Evolutionary conservation across 2,113 vertebrate species (phyloP), one percentile per base, ranked within the genome.

Genomic region (Nipponia nippon): DNA sequence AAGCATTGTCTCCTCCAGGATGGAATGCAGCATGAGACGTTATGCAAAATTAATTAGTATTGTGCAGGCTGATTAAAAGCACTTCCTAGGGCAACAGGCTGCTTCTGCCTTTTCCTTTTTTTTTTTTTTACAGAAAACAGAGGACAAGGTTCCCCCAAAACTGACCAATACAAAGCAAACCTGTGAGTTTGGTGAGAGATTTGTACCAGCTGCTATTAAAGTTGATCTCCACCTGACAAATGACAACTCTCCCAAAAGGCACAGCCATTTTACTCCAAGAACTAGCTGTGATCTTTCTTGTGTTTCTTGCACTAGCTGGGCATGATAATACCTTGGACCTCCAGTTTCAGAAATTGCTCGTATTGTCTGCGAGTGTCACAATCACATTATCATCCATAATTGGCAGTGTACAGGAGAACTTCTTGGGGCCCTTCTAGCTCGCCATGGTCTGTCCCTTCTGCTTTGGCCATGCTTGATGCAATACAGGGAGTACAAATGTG

Each of bases 401-500:
- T 81, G 91, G 71, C 1, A 0, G 93, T 56, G 66, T 44, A 93
- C 16, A 1, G 91, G 94, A 71, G 70, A 94, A 96, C 94, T 96
- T 97, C 94, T 93, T 83, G 93, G 75, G 87, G 91, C 93, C 94
- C 87, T 95, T 95, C 94, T 91, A 83, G 46, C 89, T 97, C 21
- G 16, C 90, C 91, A 96, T n/a, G 32, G 53, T 95, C 93, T 95
- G 94, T 96, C 97, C 89, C 84, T 95, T 96, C 81, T 95, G 91
- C 89, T 95, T 95, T 96, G 95, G 83, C 93, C 71, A 59, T 86
- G 93, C 91, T 94, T 94, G 96, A 95, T 91, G 95, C 83, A 90
- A 89, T 97, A 95, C 85, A 93, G 84, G 79, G 79, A 96, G 94
- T 94, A 96, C 93, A 97, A 96, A 94, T 85, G 91, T 95, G 95